Evolutionary conservation across 2,888 invertebrate species (phyloP).

Genomic region (Ichneumon xanthorius): DNA sequence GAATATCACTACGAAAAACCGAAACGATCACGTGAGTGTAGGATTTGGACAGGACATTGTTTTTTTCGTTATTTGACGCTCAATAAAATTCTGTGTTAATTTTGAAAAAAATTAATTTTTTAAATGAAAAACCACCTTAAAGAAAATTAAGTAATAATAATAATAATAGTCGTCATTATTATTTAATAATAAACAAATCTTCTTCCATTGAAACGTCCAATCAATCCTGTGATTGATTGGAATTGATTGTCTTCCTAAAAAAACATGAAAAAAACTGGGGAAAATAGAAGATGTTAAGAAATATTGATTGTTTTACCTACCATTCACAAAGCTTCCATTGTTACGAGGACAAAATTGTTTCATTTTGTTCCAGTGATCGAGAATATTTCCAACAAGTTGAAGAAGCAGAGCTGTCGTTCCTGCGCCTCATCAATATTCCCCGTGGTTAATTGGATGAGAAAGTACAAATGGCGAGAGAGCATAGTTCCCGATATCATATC

Average conservation of each 20-base stretch:
- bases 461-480: slow-evolving; percentile 87
- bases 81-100: too few relatives aligned
- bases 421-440: slow-evolving; percentile 85
- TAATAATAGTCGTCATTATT: too few relatives aligned
- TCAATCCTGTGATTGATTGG: too few relatives aligned
- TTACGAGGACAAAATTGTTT: background rate
- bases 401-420: slow-evolving; percentile 74
- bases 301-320: too few relatives aligned
- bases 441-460: slow-evolving; percentile 88
- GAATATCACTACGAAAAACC: slow-evolving; percentile 85
- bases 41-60: background rate
- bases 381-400: slow-evolving; percentile 65
- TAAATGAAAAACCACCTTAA: background rate
- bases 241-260: too few relatives aligned
- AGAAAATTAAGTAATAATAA: too few relatives aligned
- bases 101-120: background rate
- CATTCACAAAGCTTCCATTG: too few relatives aligned
- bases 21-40: slow-evolving; percentile 84
- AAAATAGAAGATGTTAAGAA: too few relatives aligned
- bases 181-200: too few relatives aligned
- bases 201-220: too few relatives aligned
- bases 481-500: slow-evolving; percentile 90
- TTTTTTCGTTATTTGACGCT: too few relatives aligned
- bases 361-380: slow-evolving; percentile 68
- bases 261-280: too few relatives aligned